phyloP scores from a whole-genome alignment of 1,140 invertebrate species.

The Plectrocnemia conspersa region DNA sequence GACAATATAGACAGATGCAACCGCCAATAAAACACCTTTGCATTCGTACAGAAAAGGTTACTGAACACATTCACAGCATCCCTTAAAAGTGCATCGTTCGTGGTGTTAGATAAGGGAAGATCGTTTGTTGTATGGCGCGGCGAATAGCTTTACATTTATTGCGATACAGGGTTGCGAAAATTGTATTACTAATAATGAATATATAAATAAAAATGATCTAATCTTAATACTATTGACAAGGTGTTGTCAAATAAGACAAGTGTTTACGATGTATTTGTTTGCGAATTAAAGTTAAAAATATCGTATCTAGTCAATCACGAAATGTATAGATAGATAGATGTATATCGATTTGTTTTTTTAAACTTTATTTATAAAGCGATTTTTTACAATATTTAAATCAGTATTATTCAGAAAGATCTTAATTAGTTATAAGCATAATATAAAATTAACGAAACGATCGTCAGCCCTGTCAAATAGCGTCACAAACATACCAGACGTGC shows the following conservation, averaged over 20 bases:
- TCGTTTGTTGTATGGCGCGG: slow-evolving; percentile 19
- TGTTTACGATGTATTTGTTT: no score
- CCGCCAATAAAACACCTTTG: slow-evolving; percentile 4
- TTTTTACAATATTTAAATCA: neutral
- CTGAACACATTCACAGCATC: slow-evolving; percentile 18
- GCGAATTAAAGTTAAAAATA: no score
- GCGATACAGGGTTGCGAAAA: slow-evolving; percentile 13
- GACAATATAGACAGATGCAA: slow-evolving; percentile 1
- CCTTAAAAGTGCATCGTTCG: slow-evolving; percentile 28
- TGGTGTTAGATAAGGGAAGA: slow-evolving; percentile 30
- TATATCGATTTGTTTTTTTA: no score
- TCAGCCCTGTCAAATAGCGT: slow-evolving; percentile 3
- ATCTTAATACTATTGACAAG: no score
- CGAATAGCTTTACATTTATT: slow-evolving; percentile 24
- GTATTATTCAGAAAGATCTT: no score
- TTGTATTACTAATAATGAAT: no score
- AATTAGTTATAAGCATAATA: no score
- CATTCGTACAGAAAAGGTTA: slow-evolving; percentile 22
- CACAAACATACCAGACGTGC: slow-evolving; percentile 1
- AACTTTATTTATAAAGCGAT: neutral
- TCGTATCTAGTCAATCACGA: no score
- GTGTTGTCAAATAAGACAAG: no score
- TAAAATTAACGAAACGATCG: slow-evolving; percentile 3
- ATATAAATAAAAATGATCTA: no score
- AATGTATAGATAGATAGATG: no score